Base-by-base conservation (phyloP, 2,888 invertebrate genomes). In the Zootermopsis nevadensis region DNA sequence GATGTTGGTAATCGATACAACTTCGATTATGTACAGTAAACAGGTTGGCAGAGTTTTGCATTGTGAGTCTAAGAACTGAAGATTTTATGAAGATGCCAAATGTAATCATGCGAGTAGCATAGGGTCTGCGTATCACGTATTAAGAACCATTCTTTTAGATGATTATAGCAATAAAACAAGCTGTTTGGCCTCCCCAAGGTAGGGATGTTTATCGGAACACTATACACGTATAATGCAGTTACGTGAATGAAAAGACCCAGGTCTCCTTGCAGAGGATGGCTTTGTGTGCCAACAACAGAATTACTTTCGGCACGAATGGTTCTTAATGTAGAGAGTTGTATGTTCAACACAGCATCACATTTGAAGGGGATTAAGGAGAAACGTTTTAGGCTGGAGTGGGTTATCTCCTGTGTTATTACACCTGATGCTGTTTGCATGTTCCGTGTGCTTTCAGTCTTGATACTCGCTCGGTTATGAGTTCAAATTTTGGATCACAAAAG, bases 221-320 rank as follows among this genome's bases (percentile, higher is more conserved):
- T n/a, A 27, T 48, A 48, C 60, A 10, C 15, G 48, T 48, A 48
- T 48, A 48, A 48, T 48, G 48, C 48, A 48, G 10, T 48, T 19
- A 48, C 48, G 10, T n/a, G 60, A 60, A n/a, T 60, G 60, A 60
- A 60, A 27, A 60, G 27, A n/a, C 8, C 2, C 27, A 8, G 60
- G 6, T 27, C 15, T n/a, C 0, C n/a, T 27, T 8, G n/a, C 60
- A 60, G n/a, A n/a, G 60, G 4, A n/a, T 8, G 60, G 60, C 60
- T 60, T 60, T 60, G 60, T 60, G 60, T 27, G 7, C 7, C 27
- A 48, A 69, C 33, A 69, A 69, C 69, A 31, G 31, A 22, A 19
- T 69, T 69, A 15, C 69, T 69, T 69, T 31, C 31, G 69, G 69
- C 69, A 69, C 69, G 69, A 69, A 69, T 69, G 69, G 19, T 69